phyloP scores from a whole-genome alignment of 2,113 vertebrate species.

The Illadopsis cleaveri region DNA sequence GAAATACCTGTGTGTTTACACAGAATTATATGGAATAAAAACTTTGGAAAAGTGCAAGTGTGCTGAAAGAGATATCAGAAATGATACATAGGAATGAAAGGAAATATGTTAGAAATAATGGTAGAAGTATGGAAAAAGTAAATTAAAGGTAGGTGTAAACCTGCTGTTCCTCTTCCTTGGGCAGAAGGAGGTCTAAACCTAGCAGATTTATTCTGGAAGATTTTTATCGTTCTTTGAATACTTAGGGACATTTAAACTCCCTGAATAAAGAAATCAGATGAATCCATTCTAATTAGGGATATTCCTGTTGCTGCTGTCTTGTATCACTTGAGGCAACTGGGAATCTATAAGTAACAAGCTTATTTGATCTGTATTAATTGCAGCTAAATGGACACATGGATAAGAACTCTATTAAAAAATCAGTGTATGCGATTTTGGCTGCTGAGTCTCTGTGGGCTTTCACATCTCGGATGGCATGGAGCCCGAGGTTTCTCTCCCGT shows the following conservation, averaged over 20 bases:
- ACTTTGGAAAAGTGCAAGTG: not conserved
- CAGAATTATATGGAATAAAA: not conserved
- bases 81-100: not conserved
- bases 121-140: not conserved
- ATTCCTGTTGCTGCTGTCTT: conserved; percentile 29
- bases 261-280: not conserved
- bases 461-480: conserved; percentile 58
- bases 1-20: not conserved
- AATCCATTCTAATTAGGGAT: conserved; percentile 43
- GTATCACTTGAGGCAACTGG: conserved; percentile 44
- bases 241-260: not conserved
- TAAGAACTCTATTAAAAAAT: conserved; percentile 68
- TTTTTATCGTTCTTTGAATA: not conserved
- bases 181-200: not conserved
- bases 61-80: not conserved
- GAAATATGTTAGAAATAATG: not conserved
- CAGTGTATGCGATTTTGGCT: conserved; percentile 53
- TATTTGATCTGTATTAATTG: conserved; percentile 42
- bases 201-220: not conserved
- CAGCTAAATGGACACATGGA: conserved; percentile 60
- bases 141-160: not conserved
- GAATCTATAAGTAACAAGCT: conserved; percentile 43
- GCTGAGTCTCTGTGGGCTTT: conserved; percentile 60
- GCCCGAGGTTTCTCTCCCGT: conserved; percentile 62
- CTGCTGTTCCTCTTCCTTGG: not conserved